These are phyloP conservation scores for Tolypeutes matacus DNA, from an alignment of 2,797 vertebrate species.

Conservation along the genomic window DNA sequence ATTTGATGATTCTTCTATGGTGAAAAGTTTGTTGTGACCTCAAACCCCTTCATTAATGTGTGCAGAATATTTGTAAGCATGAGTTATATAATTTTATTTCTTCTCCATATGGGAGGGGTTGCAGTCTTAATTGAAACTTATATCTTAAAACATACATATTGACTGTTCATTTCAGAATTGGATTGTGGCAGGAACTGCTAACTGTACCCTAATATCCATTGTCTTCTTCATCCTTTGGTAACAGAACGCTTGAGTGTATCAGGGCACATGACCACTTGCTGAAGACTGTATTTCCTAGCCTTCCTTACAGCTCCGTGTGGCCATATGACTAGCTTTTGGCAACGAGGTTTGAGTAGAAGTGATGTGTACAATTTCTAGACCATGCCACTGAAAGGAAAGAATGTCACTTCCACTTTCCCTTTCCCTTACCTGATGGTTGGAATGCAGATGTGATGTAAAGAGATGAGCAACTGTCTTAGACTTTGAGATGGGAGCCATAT, in stretches of 20 bases:
- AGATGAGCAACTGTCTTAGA: neutral
- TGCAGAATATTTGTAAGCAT: neutral
- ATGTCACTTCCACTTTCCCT: neutral
- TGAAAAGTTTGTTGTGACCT: neutral
- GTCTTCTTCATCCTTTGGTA: neutral
- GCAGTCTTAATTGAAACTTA: neutral
- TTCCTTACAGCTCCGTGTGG: neutral
- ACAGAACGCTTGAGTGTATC: neutral
- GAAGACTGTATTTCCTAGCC: neutral
- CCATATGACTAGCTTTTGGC: neutral
- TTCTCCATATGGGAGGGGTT: neutral
- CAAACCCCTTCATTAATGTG: neutral
- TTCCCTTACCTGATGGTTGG: neutral
- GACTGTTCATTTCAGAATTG: neutral
- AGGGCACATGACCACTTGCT: neutral
- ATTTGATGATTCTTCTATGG: neutral
- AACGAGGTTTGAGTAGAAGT: neutral
- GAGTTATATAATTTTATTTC: neutral
- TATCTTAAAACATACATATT: neutral
- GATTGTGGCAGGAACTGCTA: neutral
- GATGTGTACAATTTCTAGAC: neutral
- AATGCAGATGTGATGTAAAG: neutral
- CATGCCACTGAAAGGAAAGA: neutral
- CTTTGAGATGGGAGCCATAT: neutral
- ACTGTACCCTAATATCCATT: neutral